Evolutionary conservation across 2,797 vertebrate genomes (phyloP), one percentile per base, ranked within the genome.

Genomic region (Sebastes trivittatus): DNA sequence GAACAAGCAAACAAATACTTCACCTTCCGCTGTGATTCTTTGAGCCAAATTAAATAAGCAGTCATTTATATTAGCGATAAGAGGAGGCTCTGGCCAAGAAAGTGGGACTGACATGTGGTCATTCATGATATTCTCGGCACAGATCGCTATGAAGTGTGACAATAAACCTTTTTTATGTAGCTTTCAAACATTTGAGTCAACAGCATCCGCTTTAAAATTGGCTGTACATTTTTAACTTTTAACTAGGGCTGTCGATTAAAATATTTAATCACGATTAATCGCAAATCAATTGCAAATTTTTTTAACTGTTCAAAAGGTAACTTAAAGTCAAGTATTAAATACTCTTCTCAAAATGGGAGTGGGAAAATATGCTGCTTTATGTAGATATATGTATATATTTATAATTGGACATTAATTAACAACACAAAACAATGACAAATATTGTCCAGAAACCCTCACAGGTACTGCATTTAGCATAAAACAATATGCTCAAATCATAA

Each of bases 1-100:
- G n/a, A 72, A 30, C 30, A 54, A 78, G 52, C 34, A 76, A 86
- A 77, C 46, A 78, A 55, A 65, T 23, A 23, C 30, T 23, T 81
- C 34, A 52, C 29, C 32, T 6, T 22, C 71, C 42, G 55, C 72
- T 49, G 32, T 20, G 67, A 61, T 25, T 25, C 67, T 13, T 36
- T n/a, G 16, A 75, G 70, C 58, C 77, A 73, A 80, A 62, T 30
- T 14, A 75, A 81, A 80, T 52, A 75, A 80, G 20, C 36, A 13
- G 32, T 36, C 13, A 22, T 62, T 49, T 55, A 6, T 34, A 63
- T 49, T 16, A 34, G 23, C 11, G 69, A 86, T 78, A 75, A 65
- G 46, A 70, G 13, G 14, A 42, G n/a, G 59, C 13, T 52, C 20
- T 23, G 9, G 52, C n/a, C 32, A 30, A 62, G 1, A 54, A 13